A percentile compares a stretch with the other conserved stretches of the same genome.
These are phyloP conservation scores for Phalera bucephala DNA, from an alignment of 2,888 invertebrate genomes.

Conservation along the genomic window DNA sequence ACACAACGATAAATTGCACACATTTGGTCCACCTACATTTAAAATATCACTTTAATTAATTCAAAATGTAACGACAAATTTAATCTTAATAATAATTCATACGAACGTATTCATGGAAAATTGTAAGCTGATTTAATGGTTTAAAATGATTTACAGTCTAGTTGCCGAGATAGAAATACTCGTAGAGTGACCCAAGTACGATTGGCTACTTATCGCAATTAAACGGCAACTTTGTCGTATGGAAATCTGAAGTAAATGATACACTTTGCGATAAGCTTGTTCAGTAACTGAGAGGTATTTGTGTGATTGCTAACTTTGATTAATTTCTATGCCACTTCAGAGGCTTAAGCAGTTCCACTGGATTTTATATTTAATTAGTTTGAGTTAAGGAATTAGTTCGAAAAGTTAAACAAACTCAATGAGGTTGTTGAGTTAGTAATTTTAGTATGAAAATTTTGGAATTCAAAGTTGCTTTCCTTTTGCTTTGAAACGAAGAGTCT, in stretches of 20 bases:
- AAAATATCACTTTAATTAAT: background rate
- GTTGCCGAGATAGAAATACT: slow-evolving; percentile 3
- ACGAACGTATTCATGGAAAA: background rate
- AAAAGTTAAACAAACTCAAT: no score
- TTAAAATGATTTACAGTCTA: slow-evolving; percentile 25
- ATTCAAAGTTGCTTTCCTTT: no score
- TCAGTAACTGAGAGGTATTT: background rate
- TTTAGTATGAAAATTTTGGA: no score
- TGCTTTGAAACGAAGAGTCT: no score
- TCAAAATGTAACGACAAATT: background rate
- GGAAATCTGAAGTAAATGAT: slow-evolving; percentile 18
- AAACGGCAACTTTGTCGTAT: slow-evolving; percentile 22
- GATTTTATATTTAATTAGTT: no score
- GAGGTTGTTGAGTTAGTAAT: no score
- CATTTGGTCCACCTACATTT: background rate
- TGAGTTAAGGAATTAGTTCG: no score
- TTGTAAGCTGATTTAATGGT: no score
- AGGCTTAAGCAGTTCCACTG: no score
- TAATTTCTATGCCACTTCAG: no score
- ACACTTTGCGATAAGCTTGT: slow-evolving; percentile 4
- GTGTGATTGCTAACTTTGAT: background rate
- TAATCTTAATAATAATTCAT: background rate
- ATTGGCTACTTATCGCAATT: slow-evolving; percentile 22
- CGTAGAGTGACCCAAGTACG: slow-evolving; percentile 7
- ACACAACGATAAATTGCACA: no score